Conservation (phyloP, 2,888 invertebrate genomes). For the Diarsia mendica region DNA sequence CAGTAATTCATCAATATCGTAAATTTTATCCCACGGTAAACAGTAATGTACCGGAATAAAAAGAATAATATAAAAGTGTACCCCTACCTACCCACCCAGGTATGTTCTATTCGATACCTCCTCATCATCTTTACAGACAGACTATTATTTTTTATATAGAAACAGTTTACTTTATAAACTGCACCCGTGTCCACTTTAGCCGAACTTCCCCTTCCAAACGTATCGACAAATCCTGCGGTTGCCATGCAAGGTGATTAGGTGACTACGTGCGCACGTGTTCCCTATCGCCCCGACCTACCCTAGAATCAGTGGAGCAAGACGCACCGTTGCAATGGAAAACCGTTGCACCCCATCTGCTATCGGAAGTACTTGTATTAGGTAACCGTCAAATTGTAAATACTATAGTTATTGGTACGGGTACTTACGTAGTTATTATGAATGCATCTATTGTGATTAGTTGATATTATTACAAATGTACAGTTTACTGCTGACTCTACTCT, state of each 20-base stretch:
- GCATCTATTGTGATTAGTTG: not conserved
- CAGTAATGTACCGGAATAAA: too few relatives aligned
- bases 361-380: constrained; percentile 21
- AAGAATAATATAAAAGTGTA: too few relatives aligned
- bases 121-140: too few relatives aligned
- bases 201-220: constrained; percentile 15
- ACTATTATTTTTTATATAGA: too few relatives aligned
- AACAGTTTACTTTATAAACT: too few relatives aligned
- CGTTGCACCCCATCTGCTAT: constrained; percentile 60
- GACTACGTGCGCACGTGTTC: constrained; percentile 4
- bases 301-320: constrained; percentile 63
- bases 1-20: not conserved
- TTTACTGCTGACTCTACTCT: too few relatives aligned
- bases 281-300: constrained; percentile 42
- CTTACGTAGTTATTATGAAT: not conserved
- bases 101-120: too few relatives aligned
- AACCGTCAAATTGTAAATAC: constrained; percentile 19
- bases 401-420: constrained; percentile 8
- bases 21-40: not conserved
- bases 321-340: constrained; percentile 69
- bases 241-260: constrained; percentile 20
- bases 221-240: constrained; percentile 36
- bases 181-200: constrained; percentile 5
- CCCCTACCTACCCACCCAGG: too few relatives aligned
- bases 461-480: not conserved